Percentiles rank a stretch among this genome's conserved stretches.
Conservation (phyloP, 2,113 vertebrate species). For the Pangasianodon hypophthalmus region DNA sequence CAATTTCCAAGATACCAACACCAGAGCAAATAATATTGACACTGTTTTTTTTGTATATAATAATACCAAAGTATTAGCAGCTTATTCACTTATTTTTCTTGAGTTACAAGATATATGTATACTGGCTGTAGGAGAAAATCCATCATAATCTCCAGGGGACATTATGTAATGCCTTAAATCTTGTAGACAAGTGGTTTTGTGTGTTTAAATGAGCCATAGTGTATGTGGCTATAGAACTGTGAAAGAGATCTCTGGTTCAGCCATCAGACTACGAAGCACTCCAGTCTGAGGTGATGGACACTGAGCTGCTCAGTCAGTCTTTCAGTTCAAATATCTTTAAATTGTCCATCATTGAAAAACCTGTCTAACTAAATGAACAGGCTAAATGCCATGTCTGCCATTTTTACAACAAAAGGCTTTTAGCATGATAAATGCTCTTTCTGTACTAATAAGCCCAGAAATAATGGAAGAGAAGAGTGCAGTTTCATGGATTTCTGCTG, state of each 20-base stretch:
- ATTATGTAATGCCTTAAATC: conserved; percentile 22
- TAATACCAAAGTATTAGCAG: not conserved
- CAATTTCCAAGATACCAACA: not conserved
- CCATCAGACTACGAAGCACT: conserved; percentile 4
- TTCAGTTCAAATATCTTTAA: conserved; percentile 52
- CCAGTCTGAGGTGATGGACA: conserved; percentile 13
- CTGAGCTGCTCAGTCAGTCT: conserved; percentile 27
- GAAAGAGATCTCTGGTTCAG: conserved; percentile 15
- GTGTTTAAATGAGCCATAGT: conserved; percentile 6
- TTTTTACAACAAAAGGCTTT: conserved; percentile 64
- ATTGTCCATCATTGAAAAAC: conserved; percentile 57
- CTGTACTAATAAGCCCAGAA: conserved; percentile 72
- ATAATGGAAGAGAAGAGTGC: conserved; percentile 71
- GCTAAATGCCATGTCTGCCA: conserved; percentile 52
- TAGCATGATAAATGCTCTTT: conserved; percentile 68
- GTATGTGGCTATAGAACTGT: not conserved
- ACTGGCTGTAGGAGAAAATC: not conserved
- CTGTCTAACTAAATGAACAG: conserved; percentile 61
- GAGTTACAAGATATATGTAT: not conserved
- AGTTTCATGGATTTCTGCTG: conserved; percentile 67
- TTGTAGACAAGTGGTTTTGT: not conserved
- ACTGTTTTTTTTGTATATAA: not conserved
- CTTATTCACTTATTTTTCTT: not conserved
- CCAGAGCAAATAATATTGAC: not conserved
- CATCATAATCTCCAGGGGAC: not conserved